Evolutionary conservation across 2,888 invertebrate species (phyloP).

Genomic region (Cephonodes hylas): DNA sequence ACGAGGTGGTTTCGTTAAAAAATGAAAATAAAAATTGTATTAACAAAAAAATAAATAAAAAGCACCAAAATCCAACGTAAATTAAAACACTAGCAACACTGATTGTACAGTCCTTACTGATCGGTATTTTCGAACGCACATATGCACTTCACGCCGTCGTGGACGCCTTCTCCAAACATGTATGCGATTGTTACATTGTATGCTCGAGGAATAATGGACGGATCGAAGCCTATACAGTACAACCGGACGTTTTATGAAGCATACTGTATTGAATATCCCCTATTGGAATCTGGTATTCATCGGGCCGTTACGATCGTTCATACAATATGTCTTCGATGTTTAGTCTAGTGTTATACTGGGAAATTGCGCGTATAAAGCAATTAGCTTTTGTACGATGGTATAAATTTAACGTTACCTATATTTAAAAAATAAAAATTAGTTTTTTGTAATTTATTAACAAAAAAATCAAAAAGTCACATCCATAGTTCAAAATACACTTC

Average conservation of each 20-base stretch:
- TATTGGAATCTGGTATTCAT: background rate
- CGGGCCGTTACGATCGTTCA: no score
- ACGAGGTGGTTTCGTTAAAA: no score
- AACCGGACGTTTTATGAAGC: background rate
- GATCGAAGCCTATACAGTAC: background rate
- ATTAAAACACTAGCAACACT: background rate
- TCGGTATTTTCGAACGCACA: background rate
- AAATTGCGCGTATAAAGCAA: no score
- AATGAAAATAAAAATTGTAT: no score
- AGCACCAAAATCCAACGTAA: background rate
- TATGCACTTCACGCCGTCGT: background rate
- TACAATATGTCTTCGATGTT: background rate
- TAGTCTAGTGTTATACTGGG: background rate
- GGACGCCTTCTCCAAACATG: background rate
- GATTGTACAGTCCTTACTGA: background rate
- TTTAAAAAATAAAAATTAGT: no score
- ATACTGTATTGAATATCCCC: background rate
- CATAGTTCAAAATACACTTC: no score
- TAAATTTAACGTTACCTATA: no score
- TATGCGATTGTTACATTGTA: background rate
- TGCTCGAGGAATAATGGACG: background rate
- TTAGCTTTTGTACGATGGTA: no score
- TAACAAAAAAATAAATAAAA: no score
- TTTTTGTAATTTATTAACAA: no score
- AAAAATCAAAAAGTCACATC: no score